Evolutionary conservation across 2,888 invertebrate genomes (phyloP), one percentile per base, ranked within the genome.

Genomic region (Tachina fera): DNA sequence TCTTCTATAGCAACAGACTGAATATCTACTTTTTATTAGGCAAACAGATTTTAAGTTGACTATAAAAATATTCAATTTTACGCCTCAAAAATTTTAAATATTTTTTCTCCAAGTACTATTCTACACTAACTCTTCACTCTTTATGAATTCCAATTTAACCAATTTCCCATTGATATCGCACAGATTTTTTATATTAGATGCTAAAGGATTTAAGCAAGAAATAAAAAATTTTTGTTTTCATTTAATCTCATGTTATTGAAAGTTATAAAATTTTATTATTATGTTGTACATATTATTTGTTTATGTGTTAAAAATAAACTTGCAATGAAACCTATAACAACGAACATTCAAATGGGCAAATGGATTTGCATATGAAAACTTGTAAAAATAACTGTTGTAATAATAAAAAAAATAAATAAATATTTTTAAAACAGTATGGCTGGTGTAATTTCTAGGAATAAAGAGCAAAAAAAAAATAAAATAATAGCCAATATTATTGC

Each of bases 201-300:
- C 39, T 47, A 65, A n/a, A 49, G 74, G 41, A 58, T 65, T 53
- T 56, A 2, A 47, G 51, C 47, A 83, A 16, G 31, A 31, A 31
- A 31, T 1, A 31, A 31, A 31, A 31, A 31, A 6, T 6, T 68
- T 67, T 60, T 56, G 13, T 19, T 47, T 74, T 67, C 19, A 45
- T 63, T 63, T 39, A 75, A 56, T 49, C 68, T 74, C 1, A 31
- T 31, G 45, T 13, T 63, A 43, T 58, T 83, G 49, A 83, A 65
- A 74, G 78, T 74, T 78, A 75, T 79, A 78, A 83, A 79, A 78
- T 78, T 83, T 83, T 83, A 83, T 83, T 61, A 39, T 75, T 70
- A 83, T 74, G 51, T 14, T 47, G 31, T 47, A 31, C 14, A 31
- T 58, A 74, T 56, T 63, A 63, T 43, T 63, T 83, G 78, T 75